Percentiles rank a stretch among this genome's conserved stretches.
phyloP scores from a whole-genome alignment of 2,113 vertebrate species.

The Carettochelys insculpta region DNA sequence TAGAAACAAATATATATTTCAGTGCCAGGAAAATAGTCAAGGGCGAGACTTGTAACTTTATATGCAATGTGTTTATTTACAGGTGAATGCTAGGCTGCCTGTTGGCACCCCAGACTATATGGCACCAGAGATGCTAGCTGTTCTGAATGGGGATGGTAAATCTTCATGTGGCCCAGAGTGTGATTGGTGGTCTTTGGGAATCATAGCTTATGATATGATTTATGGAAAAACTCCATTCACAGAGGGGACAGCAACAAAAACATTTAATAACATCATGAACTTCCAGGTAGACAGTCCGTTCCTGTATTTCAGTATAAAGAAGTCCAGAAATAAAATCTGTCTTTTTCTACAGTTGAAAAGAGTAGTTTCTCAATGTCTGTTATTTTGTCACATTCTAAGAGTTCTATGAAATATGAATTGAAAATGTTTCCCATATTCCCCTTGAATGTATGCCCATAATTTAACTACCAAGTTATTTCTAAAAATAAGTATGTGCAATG shows the following conservation, averaged over 20 bases:
- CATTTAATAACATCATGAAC: conserved; percentile 93
- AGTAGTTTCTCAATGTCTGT: background rate
- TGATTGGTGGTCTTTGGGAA: conserved; percentile 97
- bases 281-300: conserved; percentile 83
- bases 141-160: conserved; percentile 80
- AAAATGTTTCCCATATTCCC: background rate
- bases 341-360: background rate
- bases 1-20: background rate
- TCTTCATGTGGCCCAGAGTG: conserved; percentile 83
- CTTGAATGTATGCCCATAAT: background rate
- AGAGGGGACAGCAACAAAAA: conserved; percentile 87
- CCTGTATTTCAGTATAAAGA: background rate
- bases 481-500: background rate
- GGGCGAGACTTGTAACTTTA: background rate
- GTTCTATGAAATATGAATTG: background rate
- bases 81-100: conserved; percentile 82
- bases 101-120: conserved; percentile 92
- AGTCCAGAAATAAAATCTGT: background rate
- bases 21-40: background rate
- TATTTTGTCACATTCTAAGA: background rate
- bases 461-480: background rate
- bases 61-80: background rate
- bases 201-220: conserved; percentile 95
- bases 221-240: conserved; percentile 89
- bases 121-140: conserved; percentile 89